These are phyloP conservation scores for Portunus trituberculatus DNA, from an alignment of 1,140 invertebrate genomes.

Conservation along the genomic window DNA sequence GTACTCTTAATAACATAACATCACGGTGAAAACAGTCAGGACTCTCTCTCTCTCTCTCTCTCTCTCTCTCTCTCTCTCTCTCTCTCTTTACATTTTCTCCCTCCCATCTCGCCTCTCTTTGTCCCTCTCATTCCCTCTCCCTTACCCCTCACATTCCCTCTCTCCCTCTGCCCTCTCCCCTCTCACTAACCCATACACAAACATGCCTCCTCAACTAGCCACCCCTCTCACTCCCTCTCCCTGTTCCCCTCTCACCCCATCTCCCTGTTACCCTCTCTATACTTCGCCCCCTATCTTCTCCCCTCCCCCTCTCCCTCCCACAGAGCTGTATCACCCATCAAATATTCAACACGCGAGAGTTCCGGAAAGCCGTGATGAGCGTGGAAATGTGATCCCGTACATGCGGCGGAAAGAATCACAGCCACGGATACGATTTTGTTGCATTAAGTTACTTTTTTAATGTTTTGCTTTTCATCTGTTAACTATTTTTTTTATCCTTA, in stretches of 20 bases:
- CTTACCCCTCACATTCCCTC: no score
- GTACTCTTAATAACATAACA: no score
- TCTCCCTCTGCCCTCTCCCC: no score
- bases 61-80: no score
- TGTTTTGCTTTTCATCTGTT: no score
- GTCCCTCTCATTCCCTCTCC: not conserved
- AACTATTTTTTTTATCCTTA: no score
- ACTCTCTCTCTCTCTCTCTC: no score
- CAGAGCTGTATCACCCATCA: not conserved
- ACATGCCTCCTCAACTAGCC: no score
- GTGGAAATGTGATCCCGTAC: not conserved
- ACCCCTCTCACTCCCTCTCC: no score
- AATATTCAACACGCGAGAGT: not conserved
- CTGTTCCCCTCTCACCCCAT: not conserved
- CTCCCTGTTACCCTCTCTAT: not conserved
- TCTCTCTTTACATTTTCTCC: no score
- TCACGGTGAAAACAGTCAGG: no score
- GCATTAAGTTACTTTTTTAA: not conserved
- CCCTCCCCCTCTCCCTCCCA: not conserved
- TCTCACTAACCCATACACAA: no score
- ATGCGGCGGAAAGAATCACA: not conserved
- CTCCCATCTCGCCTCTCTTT: not conserved
- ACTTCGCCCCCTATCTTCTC: not conserved
- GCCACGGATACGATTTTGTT: not conserved
- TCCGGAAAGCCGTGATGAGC: constrained; percentile 16